phyloP scores from a whole-genome alignment of 2,113 vertebrate genomes.

The Notarius quadriscutis region DNA sequence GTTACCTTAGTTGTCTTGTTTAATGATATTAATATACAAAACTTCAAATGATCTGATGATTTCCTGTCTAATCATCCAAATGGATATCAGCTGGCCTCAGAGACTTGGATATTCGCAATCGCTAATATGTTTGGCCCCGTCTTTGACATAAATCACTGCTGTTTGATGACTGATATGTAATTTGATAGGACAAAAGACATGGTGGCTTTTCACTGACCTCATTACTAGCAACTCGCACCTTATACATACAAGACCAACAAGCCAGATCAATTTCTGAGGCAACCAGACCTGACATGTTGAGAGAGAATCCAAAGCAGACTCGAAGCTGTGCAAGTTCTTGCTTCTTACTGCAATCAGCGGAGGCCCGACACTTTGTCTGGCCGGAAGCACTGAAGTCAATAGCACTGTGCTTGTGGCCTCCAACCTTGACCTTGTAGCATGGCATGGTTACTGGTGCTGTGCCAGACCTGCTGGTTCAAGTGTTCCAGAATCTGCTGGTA shows the following conservation, averaged over 20 bases:
- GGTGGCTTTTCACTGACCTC: conserved; percentile 38
- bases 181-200: conserved; percentile 26
- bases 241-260: conserved; percentile 22
- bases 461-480: neutral
- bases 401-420: conserved; percentile 38
- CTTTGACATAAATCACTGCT: conserved; percentile 22
- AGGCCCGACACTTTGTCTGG: conserved; percentile 4
- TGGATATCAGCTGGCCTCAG: conserved; percentile 27
- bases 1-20: conserved; percentile 19
- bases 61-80: conserved; percentile 38
- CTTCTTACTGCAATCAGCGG: conserved; percentile 38
- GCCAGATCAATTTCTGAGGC: conserved; percentile 16
- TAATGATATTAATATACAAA: neutral
- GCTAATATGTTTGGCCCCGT: neutral
- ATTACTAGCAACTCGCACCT: conserved; percentile 19
- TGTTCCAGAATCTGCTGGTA: neutral
- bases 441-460: neutral
- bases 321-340: neutral
- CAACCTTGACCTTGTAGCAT: conserved; percentile 31
- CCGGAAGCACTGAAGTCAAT: conserved; percentile 39
- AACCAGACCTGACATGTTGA: conserved; percentile 5
- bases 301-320: conserved; percentile 7
- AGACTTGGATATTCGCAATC: conserved; percentile 17
- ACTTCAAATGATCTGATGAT: neutral
- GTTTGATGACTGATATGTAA: conserved; percentile 27